Conservation (phyloP, 2,797 vertebrate species). For the Hafferia zeledoni region DNA sequence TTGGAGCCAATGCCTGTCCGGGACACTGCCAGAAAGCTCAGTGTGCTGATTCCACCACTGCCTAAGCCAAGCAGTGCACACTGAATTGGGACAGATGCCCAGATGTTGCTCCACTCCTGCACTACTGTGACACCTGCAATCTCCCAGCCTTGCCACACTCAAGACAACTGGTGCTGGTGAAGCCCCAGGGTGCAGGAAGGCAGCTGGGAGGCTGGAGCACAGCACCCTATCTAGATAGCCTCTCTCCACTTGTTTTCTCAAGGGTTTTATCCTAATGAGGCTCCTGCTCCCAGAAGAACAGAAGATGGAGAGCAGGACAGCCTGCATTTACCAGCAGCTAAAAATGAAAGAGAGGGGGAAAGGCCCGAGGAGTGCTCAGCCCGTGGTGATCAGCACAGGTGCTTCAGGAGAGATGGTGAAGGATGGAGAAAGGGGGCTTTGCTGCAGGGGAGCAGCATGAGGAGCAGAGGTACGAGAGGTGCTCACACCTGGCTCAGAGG, state of each 20-base stretch:
- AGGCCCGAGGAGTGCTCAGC: accelerated
- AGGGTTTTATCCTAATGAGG: neutral
- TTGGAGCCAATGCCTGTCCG: neutral
- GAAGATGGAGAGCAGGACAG: neutral
- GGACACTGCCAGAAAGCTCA: neutral
- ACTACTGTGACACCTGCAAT: neutral
- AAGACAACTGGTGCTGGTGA: neutral
- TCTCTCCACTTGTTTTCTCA: neutral
- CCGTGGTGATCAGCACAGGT: accelerated
- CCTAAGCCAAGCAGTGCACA: neutral
- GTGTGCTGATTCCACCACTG: neutral
- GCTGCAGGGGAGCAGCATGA: neutral
- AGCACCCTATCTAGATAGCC: neutral
- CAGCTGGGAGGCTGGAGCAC: neutral
- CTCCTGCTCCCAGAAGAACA: neutral
- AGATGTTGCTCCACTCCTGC: neutral
- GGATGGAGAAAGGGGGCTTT: neutral
- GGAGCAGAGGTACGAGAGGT: neutral
- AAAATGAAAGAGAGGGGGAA: neutral
- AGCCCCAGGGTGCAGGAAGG: neutral
- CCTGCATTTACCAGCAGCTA: neutral
- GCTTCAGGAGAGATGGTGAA: neutral
- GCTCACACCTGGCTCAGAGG: neutral
- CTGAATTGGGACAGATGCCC: neutral
- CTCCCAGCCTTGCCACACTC: neutral